Evolutionary conservation across 2,888 invertebrate genomes (phyloP).

Genomic region (Sinodicranocentrus sp.): DNA sequence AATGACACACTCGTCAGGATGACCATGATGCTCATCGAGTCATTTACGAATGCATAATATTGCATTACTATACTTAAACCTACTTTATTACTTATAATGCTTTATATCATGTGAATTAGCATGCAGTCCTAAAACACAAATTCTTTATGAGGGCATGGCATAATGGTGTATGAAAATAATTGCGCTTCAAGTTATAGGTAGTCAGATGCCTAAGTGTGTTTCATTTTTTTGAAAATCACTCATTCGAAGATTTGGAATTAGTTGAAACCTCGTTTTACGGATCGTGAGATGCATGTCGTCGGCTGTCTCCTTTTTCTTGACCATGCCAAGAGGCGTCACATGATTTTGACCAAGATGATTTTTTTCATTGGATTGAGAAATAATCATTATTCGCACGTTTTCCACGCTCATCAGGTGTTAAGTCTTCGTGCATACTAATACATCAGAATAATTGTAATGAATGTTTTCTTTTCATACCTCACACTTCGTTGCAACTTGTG

Average conservation of each 20-base stretch:
- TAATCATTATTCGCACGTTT: conserved; percentile 32
- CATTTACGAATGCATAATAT: not conserved
- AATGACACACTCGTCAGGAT: conserved; percentile 28
- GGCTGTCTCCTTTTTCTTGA: conserved; percentile 15
- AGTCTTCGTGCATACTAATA: conserved; percentile 14
- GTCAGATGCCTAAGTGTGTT: too few relatives aligned
- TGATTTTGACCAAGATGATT: not conserved
- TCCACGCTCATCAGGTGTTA: conserved; percentile 37
- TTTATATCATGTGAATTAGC: not conserved
- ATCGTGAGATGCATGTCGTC: conserved; percentile 5
- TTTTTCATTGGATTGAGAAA: conserved; percentile 20
- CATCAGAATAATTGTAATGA: not conserved
- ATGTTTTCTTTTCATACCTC: not conserved
- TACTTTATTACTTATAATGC: too few relatives aligned
- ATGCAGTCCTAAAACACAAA: conserved; percentile 11
- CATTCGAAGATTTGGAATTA: conserved; percentile 30
- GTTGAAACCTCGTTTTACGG: conserved; percentile 31
- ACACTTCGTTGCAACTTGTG: not conserved
- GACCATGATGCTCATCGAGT: conserved; percentile 20
- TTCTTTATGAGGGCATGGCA: conserved; percentile 26
- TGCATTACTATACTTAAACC: not conserved
- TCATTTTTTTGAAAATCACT: conserved; percentile 46
- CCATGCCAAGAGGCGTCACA: conserved; percentile 12
- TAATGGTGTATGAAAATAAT: not conserved
- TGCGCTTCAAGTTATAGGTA: not conserved